Evolutionary conservation across 2,888 invertebrate genomes (phyloP).

Genomic region (Papilio demoleus): DNA sequence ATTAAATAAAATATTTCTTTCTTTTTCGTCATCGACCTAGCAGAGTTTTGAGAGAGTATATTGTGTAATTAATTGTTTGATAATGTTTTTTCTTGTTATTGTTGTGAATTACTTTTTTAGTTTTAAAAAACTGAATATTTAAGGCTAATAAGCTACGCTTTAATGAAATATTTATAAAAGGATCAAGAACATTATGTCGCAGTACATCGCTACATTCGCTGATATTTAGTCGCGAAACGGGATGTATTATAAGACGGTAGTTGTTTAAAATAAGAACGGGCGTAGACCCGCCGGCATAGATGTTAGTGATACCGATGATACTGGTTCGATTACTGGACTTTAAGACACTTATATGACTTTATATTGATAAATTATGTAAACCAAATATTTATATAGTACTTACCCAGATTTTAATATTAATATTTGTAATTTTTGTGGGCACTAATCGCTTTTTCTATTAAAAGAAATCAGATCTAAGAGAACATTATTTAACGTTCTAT

Average conservation of each 20-base stretch:
- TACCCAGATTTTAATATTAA: neutral
- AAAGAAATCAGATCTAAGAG: neutral
- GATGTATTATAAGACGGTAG: slow-evolving; percentile 83
- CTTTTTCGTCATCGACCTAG: no score
- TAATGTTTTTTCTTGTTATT: no score
- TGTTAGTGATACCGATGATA: slow-evolving; percentile 38
- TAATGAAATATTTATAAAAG: slow-evolving; percentile 50
- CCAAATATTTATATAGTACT: no score
- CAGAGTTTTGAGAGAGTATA: no score
- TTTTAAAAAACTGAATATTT: no score
- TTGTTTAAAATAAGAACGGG: slow-evolving; percentile 82
- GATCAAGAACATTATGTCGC: slow-evolving; percentile 57
- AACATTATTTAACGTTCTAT: no score
- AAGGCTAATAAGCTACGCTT: no score
- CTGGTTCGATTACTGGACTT: slow-evolving; percentile 63
- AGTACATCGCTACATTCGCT: slow-evolving; percentile 77
- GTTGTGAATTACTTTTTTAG: no score
- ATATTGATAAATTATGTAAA: neutral
- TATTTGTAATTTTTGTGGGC: neutral
- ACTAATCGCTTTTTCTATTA: neutral
- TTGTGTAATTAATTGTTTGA: no score
- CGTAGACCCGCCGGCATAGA: slow-evolving; percentile 54
- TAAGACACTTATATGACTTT: neutral
- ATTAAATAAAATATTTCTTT: no score
- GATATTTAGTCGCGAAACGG: slow-evolving; percentile 84